Evolutionary conservation across 2,113 vertebrate genomes (phyloP).

Genomic region (Ursus arctos): DNA sequence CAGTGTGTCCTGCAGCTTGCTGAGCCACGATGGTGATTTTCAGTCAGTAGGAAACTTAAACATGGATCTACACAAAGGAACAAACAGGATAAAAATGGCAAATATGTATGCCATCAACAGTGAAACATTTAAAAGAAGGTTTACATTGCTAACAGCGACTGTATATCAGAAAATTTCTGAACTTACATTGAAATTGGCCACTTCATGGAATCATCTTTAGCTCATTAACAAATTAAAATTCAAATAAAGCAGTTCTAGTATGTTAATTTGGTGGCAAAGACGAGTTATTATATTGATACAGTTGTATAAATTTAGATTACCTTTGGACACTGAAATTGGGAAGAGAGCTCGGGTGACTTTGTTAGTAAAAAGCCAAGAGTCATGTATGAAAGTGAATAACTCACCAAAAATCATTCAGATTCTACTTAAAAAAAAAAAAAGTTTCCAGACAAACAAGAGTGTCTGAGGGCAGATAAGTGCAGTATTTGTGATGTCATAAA

Average conservation of each 20-base stretch:
- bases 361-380: background rate
- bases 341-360: background rate
- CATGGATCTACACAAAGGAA: background rate
- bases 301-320: background rate
- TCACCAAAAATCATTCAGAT: background rate
- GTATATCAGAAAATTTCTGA: background rate
- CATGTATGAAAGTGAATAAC: background rate
- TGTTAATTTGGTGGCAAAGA: background rate
- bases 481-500: background rate
- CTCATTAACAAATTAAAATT: background rate
- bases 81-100: background rate
- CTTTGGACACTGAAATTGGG: background rate
- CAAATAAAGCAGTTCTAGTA: background rate
- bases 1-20: background rate
- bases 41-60: background rate
- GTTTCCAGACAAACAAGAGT: background rate
- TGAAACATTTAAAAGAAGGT: background rate
- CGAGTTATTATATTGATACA: background rate
- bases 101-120: background rate
- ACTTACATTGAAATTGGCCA: background rate
- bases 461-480: background rate
- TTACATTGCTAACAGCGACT: background rate
- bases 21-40: background rate
- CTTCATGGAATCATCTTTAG: background rate
- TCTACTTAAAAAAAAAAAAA: background rate